Evolutionary conservation across 2,888 invertebrate species (phyloP), one percentile per base, ranked within the genome.

Genomic region (Branchellion lobata): DNA sequence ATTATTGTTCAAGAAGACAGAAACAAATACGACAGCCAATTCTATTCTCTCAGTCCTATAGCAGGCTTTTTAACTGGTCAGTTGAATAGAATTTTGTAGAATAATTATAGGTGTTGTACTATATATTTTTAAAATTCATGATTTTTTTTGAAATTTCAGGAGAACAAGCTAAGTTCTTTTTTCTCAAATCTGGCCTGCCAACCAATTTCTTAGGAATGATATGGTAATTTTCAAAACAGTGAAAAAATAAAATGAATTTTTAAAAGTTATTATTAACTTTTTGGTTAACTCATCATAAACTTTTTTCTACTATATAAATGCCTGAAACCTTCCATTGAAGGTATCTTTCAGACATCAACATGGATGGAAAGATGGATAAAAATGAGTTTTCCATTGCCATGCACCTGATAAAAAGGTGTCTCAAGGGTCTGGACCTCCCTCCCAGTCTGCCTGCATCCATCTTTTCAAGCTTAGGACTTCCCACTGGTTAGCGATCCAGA

Each of bases 391-490:
- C 87, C 34, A 87, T 88, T 77, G 88, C 88, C 75, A 87, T 87
- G 86, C 86, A 85, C 81, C 83, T 88, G 14, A 87, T 88, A 78
- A 86, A 86, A 83, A 90, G 96, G 82, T 96, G 95, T 88, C 89
- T 99, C 21, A 92, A 95, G 78, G 95, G 96, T 2, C 91, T 93
- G 85, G 95, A 96, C 86, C 90, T 98, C 78, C 98, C 98, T 0
- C 92, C 93, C 86, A 89, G 90, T 1, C 89, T 99, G 83, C 98
- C 98, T 27, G 92, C 93, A 1, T 85, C 87, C n/a, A 84, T 90
- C 18, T 51, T 77, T 18, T 3, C 77, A 14, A 24, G 24, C 31
- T 3, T 71, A 11, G 24, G 27, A 5, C 21, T 14, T 29, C 71
- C 71, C 31, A 14, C 31, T 29, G 71, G 34, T 31, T n/a, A n/a